phyloP scores from a whole-genome alignment of 2,888 invertebrate genomes.

The Agonum fuliginosum region DNA sequence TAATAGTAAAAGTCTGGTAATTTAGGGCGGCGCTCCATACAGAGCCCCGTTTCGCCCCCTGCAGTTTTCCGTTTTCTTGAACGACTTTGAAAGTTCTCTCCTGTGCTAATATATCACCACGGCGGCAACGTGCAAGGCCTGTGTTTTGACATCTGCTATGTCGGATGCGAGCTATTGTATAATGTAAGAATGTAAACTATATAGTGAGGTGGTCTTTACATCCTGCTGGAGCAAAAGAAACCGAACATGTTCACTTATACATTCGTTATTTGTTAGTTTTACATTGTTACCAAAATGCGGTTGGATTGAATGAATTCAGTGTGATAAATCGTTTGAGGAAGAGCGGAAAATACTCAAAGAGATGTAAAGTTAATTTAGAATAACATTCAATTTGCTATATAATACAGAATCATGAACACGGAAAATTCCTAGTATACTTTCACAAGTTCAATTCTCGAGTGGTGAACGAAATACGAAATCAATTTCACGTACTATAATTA shows the following conservation, averaged over 20 bases:
- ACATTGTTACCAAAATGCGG: not conserved
- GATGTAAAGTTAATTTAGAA: no score
- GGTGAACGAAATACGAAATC: no score
- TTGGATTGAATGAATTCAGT: no score
- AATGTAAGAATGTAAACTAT: not conserved
- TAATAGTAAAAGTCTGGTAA: slow-evolving; percentile 15
- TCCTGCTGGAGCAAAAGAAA: slow-evolving; percentile 2
- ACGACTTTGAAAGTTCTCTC: slow-evolving; percentile 26
- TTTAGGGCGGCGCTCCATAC: slow-evolving; percentile 38
- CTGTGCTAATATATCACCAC: slow-evolving; percentile 22
- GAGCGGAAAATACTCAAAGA: not conserved
- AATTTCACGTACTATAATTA: no score
- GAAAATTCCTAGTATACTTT: no score
- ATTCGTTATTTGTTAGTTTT: slow-evolving; percentile 3
- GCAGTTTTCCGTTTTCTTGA: slow-evolving; percentile 12
- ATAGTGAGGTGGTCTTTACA: not conserved
- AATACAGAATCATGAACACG: no score
- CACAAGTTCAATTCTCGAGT: not conserved
- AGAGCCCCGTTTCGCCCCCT: slow-evolving; percentile 36
- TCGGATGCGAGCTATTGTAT: slow-evolving; percentile 28
- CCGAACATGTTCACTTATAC: slow-evolving; percentile 28
- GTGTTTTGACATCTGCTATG: slow-evolving; percentile 57
- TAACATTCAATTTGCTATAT: no score
- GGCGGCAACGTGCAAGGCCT: slow-evolving; percentile 10
- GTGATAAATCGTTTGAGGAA: not conserved